Evolutionary conservation across 2,113 vertebrate species (phyloP).

Genomic region (Ia io): DNA sequence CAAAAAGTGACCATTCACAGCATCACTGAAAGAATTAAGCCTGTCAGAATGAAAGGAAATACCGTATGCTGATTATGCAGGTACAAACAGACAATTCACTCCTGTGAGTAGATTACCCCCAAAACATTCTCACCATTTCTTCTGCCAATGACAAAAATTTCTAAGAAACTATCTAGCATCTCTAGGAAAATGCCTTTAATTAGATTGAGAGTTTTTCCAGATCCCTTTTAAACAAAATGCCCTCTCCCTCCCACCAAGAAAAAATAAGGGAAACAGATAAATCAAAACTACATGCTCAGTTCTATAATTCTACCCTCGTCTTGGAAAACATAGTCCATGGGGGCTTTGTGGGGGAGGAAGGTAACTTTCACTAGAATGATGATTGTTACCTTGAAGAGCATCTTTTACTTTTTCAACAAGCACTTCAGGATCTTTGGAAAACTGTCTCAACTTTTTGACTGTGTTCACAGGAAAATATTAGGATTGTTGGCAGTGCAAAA

Average conservation of each 20-base stretch:
- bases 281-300: background rate
- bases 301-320: background rate
- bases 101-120: background rate
- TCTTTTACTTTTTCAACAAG: slow-evolving; percentile 37
- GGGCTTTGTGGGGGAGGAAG: background rate
- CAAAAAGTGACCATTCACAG: background rate
- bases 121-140: background rate
- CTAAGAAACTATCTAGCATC: background rate
- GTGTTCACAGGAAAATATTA: slow-evolving; percentile 44
- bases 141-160: background rate
- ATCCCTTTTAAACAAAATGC: background rate
- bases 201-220: background rate
- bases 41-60: background rate
- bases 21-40: background rate
- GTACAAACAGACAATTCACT: background rate
- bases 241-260: background rate
- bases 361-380: slow-evolving; percentile 5
- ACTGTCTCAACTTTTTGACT: slow-evolving; percentile 29
- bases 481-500: background rate
- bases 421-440: slow-evolving; percentile 1
- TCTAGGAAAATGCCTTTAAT: slow-evolving; percentile 7
- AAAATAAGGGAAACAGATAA: slow-evolving; percentile 27
- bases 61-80: background rate
- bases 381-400: background rate
- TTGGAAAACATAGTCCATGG: slow-evolving; percentile 6